Conservation (phyloP, 1,140 invertebrate genomes). For the Drosophila asahinai region DNA sequence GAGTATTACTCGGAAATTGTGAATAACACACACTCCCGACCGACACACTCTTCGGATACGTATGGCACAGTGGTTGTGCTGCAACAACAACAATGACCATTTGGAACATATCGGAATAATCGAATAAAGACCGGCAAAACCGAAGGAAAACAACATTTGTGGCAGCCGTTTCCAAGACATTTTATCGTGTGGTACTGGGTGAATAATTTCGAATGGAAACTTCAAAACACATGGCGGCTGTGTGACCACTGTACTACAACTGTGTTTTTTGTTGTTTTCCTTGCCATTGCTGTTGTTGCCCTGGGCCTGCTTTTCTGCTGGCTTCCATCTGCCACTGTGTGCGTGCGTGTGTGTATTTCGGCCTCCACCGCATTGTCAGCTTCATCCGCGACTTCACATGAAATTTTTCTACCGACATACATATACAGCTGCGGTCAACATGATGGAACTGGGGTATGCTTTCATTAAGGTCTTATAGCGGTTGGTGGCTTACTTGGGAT, state of each 20-base stretch:
- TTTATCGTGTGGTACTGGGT: background rate
- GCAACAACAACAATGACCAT: slow-evolving; percentile 13
- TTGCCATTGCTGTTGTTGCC: slow-evolving; percentile 52
- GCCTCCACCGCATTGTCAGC: slow-evolving; percentile 71
- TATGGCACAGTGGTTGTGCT: slow-evolving; percentile 40
- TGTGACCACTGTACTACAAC: slow-evolving; percentile 32
- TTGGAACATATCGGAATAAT: slow-evolving; percentile 16
- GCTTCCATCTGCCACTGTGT: slow-evolving; percentile 43
- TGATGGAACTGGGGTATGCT: background rate
- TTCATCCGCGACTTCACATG: slow-evolving; percentile 66
- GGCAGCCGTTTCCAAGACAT: slow-evolving; percentile 15
- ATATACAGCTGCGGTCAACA: slow-evolving; percentile 11
- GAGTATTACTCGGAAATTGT: slow-evolving; percentile 80
- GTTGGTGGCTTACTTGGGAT: background rate
- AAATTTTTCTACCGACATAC: slow-evolving; percentile 53
- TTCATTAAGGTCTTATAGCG: background rate
- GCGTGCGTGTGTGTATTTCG: slow-evolving; percentile 44
- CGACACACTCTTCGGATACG: slow-evolving; percentile 27
- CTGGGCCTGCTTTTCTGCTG: slow-evolving; percentile 56
- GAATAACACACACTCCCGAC: slow-evolving; percentile 63
- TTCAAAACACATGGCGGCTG: slow-evolving; percentile 28
- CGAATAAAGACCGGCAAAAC: slow-evolving; percentile 30
- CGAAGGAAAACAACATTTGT: slow-evolving; percentile 16
- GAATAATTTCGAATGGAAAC: slow-evolving; percentile 4
- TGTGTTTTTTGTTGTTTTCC: slow-evolving; percentile 25